phyloP scores from a whole-genome alignment of 2,797 vertebrate species.

The Orestias chungarensis region DNA sequence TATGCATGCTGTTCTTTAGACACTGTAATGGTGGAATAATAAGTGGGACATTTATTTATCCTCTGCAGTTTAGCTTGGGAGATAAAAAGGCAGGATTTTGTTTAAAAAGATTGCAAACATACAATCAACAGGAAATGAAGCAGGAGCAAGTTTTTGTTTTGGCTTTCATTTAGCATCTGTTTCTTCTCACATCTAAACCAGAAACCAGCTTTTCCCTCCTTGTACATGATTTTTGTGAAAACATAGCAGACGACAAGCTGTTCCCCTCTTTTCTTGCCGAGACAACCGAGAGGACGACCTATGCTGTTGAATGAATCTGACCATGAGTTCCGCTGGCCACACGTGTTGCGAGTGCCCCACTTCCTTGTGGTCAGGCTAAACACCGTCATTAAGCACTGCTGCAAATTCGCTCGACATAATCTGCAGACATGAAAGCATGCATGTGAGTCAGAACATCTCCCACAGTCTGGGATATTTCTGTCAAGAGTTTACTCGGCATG shows the following conservation, averaged over 20 bases:
- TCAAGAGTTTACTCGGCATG: constrained; percentile 34
- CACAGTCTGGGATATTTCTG: constrained; percentile 75
- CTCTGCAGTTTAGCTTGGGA: constrained; percentile 42
- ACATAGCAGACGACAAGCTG: constrained; percentile 16
- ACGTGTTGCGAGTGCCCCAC: constrained; percentile 79
- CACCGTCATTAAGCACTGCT: constrained; percentile 82
- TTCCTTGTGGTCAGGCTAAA: constrained; percentile 71
- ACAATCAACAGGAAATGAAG: constrained; percentile 58
- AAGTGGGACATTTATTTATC: constrained; percentile 58
- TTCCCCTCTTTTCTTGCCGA: constrained; percentile 7
- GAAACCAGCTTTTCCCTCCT: constrained; percentile 23
- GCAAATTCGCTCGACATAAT: constrained; percentile 81
- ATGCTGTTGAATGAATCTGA: constrained; percentile 73
- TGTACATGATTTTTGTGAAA: constrained; percentile 21
- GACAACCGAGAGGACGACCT: constrained; percentile 45
- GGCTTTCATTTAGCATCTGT: constrained; percentile 34
- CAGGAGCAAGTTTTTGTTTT: constrained; percentile 51
- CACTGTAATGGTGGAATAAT: constrained; percentile 14
- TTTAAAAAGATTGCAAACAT: constrained; percentile 71
- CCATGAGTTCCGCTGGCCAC: constrained; percentile 78
- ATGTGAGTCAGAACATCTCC: constrained; percentile 70
- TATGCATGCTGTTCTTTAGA: neutral
- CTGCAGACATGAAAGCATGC: constrained; percentile 80
- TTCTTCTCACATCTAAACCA: constrained; percentile 46
- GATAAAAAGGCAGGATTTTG: constrained; percentile 49